A percentile compares a stretch with the other conserved stretches of the same genome.
These are phyloP conservation scores for Plagiodera versicolora DNA, from an alignment of 2,888 invertebrate species.

Conservation along the genomic window DNA sequence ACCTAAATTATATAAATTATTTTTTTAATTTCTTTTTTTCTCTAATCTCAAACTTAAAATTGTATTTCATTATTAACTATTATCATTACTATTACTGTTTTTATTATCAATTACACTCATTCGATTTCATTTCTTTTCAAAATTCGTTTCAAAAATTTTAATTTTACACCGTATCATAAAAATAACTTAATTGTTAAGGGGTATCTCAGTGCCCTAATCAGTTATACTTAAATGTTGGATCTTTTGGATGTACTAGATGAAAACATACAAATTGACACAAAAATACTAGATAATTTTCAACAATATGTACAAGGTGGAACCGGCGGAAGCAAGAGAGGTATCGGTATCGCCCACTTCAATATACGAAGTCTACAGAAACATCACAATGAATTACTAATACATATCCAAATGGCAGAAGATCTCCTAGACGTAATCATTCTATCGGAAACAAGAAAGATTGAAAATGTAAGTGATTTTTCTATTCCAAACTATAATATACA, in stretches of 20 bases:
- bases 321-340: neutral
- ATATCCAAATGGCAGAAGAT: slow-evolving; percentile 4
- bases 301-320: slow-evolving; percentile 1
- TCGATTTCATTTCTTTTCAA: neutral
- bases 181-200: neutral
- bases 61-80: neutral
- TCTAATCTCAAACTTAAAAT: neutral
- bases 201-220: neutral
- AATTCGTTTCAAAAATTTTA: neutral
- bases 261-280: slow-evolving; percentile 5
- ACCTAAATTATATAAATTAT: neutral
- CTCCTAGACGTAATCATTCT: slow-evolving; percentile 4
- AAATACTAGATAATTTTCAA: slow-evolving; percentile 6
- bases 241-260: slow-evolving; percentile 7
- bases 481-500: slow-evolving; percentile 5
- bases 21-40: neutral
- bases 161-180: neutral
- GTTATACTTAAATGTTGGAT: slow-evolving; percentile 3
- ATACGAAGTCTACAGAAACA: slow-evolving; percentile 11
- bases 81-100: neutral
- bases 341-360: slow-evolving; percentile 4
- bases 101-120: neutral
- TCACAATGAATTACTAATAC: neutral
- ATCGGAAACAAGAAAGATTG: slow-evolving; percentile 5
- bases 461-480: neutral